Conservation (phyloP, 2,113 vertebrate genomes). For the Vulpes vulpes region DNA sequence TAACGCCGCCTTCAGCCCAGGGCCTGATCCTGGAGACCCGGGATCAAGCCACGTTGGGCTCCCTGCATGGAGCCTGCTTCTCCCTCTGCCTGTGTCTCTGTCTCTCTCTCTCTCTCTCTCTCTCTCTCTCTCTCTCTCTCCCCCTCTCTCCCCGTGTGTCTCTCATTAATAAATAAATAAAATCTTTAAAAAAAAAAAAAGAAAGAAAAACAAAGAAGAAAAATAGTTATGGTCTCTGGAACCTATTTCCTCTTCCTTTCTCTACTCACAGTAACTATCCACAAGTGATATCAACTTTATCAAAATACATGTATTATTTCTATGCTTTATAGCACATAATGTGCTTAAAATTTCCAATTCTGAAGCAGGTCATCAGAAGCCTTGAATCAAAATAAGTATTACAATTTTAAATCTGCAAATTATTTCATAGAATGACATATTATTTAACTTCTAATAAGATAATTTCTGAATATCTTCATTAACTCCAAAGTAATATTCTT, state of each 20-base stretch:
- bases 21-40: too few relatives aligned
- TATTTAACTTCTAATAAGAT: constrained; percentile 50
- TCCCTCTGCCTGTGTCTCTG: too few relatives aligned
- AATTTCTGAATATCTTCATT: background rate
- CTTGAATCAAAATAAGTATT: background rate
- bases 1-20: too few relatives aligned
- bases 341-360: constrained; percentile 24
- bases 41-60: too few relatives aligned
- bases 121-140: too few relatives aligned
- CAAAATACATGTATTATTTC: background rate
- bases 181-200: too few relatives aligned
- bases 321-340: background rate
- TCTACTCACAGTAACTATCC: background rate
- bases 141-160: too few relatives aligned
- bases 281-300: background rate
- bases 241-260: background rate
- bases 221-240: background rate
- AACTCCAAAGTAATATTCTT: constrained; percentile 1
- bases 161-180: too few relatives aligned
- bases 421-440: background rate
- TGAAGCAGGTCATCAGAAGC: background rate
- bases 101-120: too few relatives aligned
- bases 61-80: too few relatives aligned
- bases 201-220: background rate
- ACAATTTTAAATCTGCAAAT: constrained; percentile 24